Conservation (phyloP, 2,113 vertebrate genomes). For the Triplophysa dalaica region DNA sequence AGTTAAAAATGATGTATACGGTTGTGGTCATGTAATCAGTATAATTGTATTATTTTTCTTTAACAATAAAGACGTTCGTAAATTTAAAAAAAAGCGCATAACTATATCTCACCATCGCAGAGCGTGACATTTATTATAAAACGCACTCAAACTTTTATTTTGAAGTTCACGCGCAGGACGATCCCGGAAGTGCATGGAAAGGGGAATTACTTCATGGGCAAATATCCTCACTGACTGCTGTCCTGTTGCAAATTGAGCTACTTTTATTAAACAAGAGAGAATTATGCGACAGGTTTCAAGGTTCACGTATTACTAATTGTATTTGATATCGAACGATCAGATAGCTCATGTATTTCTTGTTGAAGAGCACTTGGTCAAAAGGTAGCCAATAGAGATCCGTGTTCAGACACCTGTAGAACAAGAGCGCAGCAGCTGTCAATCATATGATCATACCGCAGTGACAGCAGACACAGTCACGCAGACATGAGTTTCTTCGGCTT, state of each 20-base stretch:
- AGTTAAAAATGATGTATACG: conserved; percentile 41
- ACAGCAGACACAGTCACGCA: conserved; percentile 10
- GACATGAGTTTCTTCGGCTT: conserved; percentile 98
- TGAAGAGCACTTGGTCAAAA: not conserved
- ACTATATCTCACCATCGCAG: not conserved
- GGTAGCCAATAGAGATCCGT: not conserved
- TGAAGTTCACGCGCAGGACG: not conserved
- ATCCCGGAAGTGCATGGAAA: conserved; percentile 34
- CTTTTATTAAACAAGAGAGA: not conserved
- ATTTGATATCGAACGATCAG: not conserved
- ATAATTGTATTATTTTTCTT: conserved; percentile 33
- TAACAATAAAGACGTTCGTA: conserved; percentile 47
- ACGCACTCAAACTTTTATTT: conserved; percentile 22
- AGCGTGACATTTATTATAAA: conserved; percentile 43
- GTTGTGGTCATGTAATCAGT: conserved; percentile 4
- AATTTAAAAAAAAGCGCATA: conserved; percentile 13
- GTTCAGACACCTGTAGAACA: conserved; percentile 25
- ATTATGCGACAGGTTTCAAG: not conserved
- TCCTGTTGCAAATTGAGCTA: not conserved
- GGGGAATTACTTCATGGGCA: not conserved
- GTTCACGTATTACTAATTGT: not conserved
- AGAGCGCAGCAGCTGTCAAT: not conserved
- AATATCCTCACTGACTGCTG: conserved; percentile 5
- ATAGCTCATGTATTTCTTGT: not conserved
- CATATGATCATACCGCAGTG: not conserved